Percentiles rank a stretch among this genome's conserved stretches.
Conservation (phyloP, 2,797 vertebrate genomes). For the Xenops minutus region DNA sequence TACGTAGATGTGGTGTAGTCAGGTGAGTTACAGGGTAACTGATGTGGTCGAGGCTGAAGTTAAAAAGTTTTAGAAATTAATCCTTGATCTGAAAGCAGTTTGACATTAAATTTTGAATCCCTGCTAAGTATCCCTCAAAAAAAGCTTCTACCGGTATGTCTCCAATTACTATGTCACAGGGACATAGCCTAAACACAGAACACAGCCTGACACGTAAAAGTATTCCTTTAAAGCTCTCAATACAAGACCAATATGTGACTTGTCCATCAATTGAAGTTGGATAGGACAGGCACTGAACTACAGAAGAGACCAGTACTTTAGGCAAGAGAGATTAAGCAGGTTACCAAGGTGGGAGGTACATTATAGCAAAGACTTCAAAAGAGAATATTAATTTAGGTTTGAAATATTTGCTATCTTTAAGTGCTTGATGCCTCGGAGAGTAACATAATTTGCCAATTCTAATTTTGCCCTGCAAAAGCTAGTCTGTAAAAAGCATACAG, state of each 20-base stretch:
- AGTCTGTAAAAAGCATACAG: not conserved
- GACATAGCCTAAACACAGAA: not conserved
- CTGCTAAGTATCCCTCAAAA: not conserved
- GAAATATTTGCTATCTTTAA: not conserved
- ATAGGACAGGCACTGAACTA: too few species aligned
- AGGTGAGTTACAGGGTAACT: not conserved
- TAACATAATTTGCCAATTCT: not conserved
- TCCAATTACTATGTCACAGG: not conserved
- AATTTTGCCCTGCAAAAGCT: not conserved
- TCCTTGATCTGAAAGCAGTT: not conserved
- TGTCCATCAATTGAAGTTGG: not conserved
- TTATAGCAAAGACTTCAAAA: not conserved
- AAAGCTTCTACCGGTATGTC: not conserved
- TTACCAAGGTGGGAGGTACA: not conserved
- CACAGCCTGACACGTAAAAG: not conserved
- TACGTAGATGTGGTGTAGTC: accelerated
- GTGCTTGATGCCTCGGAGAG: not conserved
- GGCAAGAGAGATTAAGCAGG: not conserved
- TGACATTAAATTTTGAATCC: not conserved
- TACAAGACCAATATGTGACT: too few species aligned
- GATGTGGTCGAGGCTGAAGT: not conserved
- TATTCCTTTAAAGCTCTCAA: not conserved
- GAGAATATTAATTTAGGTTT: not conserved
- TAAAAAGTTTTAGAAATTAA: not conserved
- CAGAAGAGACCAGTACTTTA: not conserved